Percentiles rank a stretch among this genome's conserved stretches.
Conservation (phyloP, 2,113 vertebrate species). For the Proterorhinus semilunaris region DNA sequence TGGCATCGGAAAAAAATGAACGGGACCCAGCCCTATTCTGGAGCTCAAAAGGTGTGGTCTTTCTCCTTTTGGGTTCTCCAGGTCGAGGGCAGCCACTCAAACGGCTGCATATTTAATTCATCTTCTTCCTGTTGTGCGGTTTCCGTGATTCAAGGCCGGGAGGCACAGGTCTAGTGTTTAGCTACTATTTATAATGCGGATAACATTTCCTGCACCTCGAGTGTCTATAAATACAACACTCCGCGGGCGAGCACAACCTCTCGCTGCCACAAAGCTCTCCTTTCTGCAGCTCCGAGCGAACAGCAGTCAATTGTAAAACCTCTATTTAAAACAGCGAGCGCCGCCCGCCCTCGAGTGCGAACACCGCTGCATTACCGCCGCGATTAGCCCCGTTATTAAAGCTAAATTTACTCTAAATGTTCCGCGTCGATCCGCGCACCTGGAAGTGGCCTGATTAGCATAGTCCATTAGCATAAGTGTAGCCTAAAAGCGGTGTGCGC, state of each 20-base stretch:
- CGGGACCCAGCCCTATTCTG: no score
- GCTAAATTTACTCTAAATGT: constrained; percentile 65
- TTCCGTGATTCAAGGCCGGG: no score
- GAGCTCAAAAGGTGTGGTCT: no score
- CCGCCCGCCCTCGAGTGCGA: constrained; percentile 7
- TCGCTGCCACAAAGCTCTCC: constrained; percentile 26
- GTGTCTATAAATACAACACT: background rate
- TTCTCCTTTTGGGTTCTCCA: no score
- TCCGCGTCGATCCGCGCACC: constrained; percentile 54
- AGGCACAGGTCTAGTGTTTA: background rate
- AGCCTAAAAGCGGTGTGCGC: constrained; percentile 24
- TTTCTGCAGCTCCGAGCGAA: constrained; percentile 45
- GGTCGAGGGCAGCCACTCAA: no score
- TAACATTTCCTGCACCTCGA: background rate
- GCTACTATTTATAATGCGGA: constrained; percentile 1
- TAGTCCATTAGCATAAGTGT: constrained; percentile 48
- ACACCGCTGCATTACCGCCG: constrained; percentile 38
- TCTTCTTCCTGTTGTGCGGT: no score
- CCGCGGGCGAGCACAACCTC: background rate
- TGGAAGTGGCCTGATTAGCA: constrained; percentile 58
- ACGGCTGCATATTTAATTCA: no score
- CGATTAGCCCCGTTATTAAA: constrained; percentile 64
- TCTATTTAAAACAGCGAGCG: constrained; percentile 43
- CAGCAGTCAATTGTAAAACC: constrained; percentile 56
- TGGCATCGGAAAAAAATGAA: no score